phyloP scores from a whole-genome alignment of 1,140 invertebrate genomes.

The Caenorhabditis inopinata region DNA sequence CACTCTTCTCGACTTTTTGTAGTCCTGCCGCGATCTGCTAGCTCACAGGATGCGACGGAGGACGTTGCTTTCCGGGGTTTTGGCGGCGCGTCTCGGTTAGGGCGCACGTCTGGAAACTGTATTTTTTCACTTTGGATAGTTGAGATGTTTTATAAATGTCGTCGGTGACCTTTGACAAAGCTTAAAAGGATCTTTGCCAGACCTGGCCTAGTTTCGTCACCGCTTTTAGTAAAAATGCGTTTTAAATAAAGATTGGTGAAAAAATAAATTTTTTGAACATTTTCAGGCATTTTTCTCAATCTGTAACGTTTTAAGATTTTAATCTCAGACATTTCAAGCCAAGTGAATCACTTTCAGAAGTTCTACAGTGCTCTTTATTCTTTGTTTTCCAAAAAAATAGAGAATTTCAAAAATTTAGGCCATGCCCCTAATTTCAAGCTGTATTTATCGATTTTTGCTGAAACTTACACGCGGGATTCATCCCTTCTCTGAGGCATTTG shows the following conservation, averaged over 20 bases:
- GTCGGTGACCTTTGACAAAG: too few species aligned
- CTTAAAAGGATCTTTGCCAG: too few species aligned
- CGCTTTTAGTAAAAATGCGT: too few species aligned
- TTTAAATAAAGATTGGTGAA: too few species aligned
- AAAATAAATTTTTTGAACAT: too few species aligned
- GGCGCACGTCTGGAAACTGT: slow-evolving; percentile 13
- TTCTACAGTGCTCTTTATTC: neutral
- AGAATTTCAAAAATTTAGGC: neutral
- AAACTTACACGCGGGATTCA: slow-evolving; percentile 56
- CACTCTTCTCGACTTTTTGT: slow-evolving; percentile 50
- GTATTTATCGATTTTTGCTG: neutral
- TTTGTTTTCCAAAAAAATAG: neutral
- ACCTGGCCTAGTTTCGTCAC: too few species aligned
- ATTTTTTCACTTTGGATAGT: too few species aligned
- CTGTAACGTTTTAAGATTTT: too few species aligned
- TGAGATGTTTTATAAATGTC: too few species aligned
- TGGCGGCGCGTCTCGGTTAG: slow-evolving; percentile 28
- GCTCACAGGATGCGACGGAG: neutral
- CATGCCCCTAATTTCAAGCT: too few species aligned
- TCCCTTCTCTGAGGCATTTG: slow-evolving; percentile 62
- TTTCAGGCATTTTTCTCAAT: too few species aligned
- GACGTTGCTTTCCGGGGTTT: neutral
- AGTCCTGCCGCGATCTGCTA: slow-evolving; percentile 26
- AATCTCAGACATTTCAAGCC: neutral
- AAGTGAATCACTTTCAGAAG: slow-evolving; percentile 30